Evolutionary conservation across 2,113 vertebrate genomes (phyloP).

Genomic region (Amblyornis subalaris): DNA sequence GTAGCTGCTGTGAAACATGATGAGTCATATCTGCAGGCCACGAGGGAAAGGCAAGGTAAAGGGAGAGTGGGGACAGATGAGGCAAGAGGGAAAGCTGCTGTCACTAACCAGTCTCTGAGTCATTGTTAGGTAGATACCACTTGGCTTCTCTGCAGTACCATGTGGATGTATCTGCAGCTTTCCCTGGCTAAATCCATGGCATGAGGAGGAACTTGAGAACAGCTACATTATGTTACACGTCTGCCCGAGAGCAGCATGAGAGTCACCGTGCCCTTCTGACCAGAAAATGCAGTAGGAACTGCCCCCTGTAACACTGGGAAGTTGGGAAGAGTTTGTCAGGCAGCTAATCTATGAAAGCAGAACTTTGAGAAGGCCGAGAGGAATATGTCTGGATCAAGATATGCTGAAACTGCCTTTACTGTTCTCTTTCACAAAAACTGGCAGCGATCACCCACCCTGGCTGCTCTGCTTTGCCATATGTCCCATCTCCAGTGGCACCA

Average conservation of each 20-base stretch:
- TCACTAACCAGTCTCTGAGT: not conserved
- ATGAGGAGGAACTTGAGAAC: not conserved
- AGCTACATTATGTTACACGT: not conserved
- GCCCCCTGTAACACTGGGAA: not conserved
- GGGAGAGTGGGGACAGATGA: not conserved
- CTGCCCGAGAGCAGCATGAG: not conserved
- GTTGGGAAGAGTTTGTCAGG: not conserved
- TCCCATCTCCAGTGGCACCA: not conserved
- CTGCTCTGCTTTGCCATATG: constrained; percentile 8
- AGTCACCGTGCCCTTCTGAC: not conserved
- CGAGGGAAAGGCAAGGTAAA: not conserved
- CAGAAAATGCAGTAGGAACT: not conserved
- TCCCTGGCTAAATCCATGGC: not conserved
- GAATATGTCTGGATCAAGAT: not conserved
- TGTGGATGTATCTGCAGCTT: not conserved
- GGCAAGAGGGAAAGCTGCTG: not conserved
- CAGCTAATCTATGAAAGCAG: not conserved
- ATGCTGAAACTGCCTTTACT: not conserved
- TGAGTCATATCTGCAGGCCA: constrained; percentile 11
- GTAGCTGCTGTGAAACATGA: not conserved
- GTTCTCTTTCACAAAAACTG: not conserved
- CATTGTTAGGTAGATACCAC: not conserved
- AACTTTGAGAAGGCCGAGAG: not conserved
- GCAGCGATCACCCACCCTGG: not conserved
- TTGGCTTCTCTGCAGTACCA: not conserved